Evolutionary conservation across 2,113 vertebrate genomes (phyloP).

Genomic region (Rhinolophus sinicus): DNA sequence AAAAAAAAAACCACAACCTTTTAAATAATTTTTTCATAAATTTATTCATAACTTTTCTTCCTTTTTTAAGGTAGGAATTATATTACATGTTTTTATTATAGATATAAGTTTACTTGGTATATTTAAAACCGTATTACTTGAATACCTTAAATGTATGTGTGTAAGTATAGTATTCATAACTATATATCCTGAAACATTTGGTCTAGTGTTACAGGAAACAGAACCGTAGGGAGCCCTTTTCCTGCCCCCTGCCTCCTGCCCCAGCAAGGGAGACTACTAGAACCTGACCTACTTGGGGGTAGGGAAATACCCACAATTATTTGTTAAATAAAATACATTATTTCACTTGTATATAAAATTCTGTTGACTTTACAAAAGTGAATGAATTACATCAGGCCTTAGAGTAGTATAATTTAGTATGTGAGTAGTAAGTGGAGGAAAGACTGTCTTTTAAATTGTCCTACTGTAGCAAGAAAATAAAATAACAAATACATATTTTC

Average conservation of each 20-base stretch:
- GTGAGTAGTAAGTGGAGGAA: background rate
- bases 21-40: background rate
- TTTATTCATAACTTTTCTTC: background rate
- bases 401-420: background rate
- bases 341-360: background rate
- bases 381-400: conserved; percentile 10
- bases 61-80: background rate
- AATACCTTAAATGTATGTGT: background rate
- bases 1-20: background rate
- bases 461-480: background rate
- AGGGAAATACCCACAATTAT: background rate
- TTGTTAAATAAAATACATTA: conserved; percentile 16
- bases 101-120: background rate
- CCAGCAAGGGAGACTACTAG: too few relatives aligned
- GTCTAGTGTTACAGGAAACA: background rate
- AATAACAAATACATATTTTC: background rate
- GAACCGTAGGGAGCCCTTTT: too few relatives aligned
- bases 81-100: background rate
- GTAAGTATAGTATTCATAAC: background rate
- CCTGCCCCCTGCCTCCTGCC: too few relatives aligned
- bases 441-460: background rate
- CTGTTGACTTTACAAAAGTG: background rate
- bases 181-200: background rate
- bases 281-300: too few relatives aligned
- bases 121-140: conserved; percentile 16